A percentile compares a stretch with the other conserved stretches of the same genome.
These are phyloP conservation scores for Hydrotaea cyrtoneurina DNA, from an alignment of 2,888 invertebrate species.

Conservation along the genomic window DNA sequence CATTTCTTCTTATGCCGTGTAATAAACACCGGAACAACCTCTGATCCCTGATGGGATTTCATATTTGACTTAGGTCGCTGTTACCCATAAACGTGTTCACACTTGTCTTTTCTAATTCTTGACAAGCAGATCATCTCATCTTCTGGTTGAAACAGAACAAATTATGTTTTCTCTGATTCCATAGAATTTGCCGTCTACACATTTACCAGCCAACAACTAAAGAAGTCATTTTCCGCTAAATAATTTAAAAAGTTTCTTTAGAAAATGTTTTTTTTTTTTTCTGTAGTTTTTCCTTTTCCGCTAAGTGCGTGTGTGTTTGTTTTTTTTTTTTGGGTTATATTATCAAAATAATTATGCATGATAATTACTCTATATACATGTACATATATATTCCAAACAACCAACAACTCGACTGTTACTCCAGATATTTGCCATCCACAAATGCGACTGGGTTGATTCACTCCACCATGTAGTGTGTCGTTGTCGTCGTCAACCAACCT, in stretches of 20 bases:
- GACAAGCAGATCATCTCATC: neutral
- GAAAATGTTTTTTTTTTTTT: slow-evolving; percentile 8
- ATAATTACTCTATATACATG: slow-evolving; percentile 29
- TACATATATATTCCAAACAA: neutral
- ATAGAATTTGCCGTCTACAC: neutral
- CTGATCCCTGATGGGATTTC: neutral
- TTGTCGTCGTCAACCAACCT: slow-evolving; percentile 36
- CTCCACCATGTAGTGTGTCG: neutral
- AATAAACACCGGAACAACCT: slow-evolving; percentile 6
- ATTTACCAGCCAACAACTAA: neutral
- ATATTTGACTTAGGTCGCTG: neutral
- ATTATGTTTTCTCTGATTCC: neutral
- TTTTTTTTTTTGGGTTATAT: slow-evolving; percentile 3
- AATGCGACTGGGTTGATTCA: neutral
- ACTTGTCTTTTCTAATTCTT: neutral
- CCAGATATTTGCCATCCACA: slow-evolving; percentile 17
- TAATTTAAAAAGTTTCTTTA: slow-evolving; percentile 2
- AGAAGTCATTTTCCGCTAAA: slow-evolving; percentile 27
- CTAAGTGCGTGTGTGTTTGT: neutral
- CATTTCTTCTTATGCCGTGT: too few species aligned
- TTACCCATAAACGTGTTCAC: neutral
- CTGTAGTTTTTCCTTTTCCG: slow-evolving; percentile 5
- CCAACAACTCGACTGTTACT: neutral
- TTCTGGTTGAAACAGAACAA: too few species aligned
- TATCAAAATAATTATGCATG: slow-evolving; percentile 42